Conservation (phyloP, 2,888 invertebrate species). For the Leucoptera coffeella region DNA sequence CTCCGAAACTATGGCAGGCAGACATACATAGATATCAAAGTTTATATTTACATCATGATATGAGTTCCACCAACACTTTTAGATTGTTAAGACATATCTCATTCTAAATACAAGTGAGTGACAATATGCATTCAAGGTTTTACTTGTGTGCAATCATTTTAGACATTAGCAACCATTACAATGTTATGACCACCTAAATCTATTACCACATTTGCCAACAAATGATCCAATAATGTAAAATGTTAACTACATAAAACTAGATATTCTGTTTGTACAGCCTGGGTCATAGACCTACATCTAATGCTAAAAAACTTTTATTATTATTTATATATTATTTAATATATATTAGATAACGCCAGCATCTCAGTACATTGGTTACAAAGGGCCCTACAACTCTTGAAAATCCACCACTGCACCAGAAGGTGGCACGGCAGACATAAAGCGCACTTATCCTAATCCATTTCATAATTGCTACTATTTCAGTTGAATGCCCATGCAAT, state of each 20-base stretch:
- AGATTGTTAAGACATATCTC: constrained; percentile 2
- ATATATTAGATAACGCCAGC: constrained; percentile 30
- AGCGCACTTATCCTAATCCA: too few species aligned
- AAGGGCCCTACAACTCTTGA: too few species aligned
- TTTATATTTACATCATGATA: constrained; percentile 12
- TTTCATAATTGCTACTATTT: too few species aligned
- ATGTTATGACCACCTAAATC: constrained; percentile 26
- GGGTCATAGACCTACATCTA: constrained; percentile 44
- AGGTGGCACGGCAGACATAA: too few species aligned
- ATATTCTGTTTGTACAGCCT: constrained; percentile 47
- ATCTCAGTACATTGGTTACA: too few species aligned
- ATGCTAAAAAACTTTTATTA: constrained; percentile 41
- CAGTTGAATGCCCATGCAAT: too few species aligned
- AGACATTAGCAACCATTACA: constrained; percentile 23
- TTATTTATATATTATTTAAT: too few species aligned
- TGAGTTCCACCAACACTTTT: constrained; percentile 9
- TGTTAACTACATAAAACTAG: constrained; percentile 43
- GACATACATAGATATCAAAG: constrained; percentile 10
- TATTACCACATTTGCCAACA: constrained; percentile 36
- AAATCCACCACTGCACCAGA: too few species aligned
- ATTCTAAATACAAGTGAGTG: too few species aligned
- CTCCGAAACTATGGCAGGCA: too few species aligned
- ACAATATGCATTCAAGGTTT: too few species aligned
- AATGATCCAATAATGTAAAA: constrained; percentile 38
- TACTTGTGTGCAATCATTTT: too few species aligned